Percentiles rank a stretch among this genome's conserved stretches.
Evolutionary conservation across 2,113 vertebrate species (phyloP).

Genomic region (Gila orcuttii): DNA sequence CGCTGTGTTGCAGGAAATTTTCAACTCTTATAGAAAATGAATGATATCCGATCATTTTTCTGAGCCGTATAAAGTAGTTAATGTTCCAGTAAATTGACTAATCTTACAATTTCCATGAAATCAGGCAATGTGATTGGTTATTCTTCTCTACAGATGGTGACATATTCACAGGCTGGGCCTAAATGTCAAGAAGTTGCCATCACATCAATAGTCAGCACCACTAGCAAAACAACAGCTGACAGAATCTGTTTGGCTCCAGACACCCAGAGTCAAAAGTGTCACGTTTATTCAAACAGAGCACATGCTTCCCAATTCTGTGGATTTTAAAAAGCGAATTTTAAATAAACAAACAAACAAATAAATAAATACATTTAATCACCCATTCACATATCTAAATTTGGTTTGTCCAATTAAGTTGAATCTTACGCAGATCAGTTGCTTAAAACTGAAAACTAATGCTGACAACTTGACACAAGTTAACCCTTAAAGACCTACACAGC

Average conservation of each 20-base stretch:
- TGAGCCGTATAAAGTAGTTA: neutral
- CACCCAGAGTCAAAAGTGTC: neutral
- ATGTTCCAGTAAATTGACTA: neutral
- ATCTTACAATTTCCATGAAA: neutral
- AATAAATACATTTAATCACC: too few relatives aligned
- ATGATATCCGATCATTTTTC: neutral
- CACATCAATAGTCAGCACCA: constrained; percentile 18
- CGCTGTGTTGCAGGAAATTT: neutral
- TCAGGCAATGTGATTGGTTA: neutral
- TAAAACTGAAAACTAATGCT: neutral
- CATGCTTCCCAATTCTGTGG: neutral
- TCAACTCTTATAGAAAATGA: neutral
- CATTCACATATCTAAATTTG: too few relatives aligned
- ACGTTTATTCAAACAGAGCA: neutral
- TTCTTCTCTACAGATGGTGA: constrained; percentile 13
- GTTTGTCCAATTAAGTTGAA: neutral
- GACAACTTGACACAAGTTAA: too few relatives aligned
- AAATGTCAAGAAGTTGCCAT: constrained; percentile 25
- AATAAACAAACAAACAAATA: too few relatives aligned
- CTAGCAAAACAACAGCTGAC: constrained; percentile 45
- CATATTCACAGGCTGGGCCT: constrained; percentile 7
- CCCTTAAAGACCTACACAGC: too few relatives aligned
- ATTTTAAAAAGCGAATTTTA: neutral
- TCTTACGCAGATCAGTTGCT: neutral
- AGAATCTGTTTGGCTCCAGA: neutral